Evolutionary conservation across 2,113 vertebrate genomes (phyloP).

Genomic region (Capra hircus): DNA sequence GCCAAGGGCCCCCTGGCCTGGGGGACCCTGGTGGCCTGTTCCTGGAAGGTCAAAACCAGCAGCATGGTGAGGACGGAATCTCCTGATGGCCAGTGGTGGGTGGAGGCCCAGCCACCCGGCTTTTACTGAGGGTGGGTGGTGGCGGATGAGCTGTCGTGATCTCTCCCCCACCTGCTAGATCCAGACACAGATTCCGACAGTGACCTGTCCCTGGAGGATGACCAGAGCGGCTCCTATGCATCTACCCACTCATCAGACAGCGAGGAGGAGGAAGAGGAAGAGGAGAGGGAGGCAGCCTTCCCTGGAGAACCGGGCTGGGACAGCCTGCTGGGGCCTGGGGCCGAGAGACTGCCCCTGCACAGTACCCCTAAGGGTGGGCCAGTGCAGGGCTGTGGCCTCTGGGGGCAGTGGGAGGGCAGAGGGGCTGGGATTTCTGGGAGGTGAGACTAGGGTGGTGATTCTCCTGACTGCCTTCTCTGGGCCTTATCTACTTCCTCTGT

Average conservation of each 20-base stretch:
- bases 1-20: constrained; percentile 83
- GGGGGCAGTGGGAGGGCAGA: not conserved
- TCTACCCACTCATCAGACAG: constrained; percentile 95
- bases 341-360: constrained; percentile 71
- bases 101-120: not conserved
- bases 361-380: constrained; percentile 79
- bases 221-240: constrained; percentile 91
- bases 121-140: not conserved
- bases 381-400: not conserved
- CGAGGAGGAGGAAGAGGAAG: constrained; percentile 87
- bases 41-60: constrained; percentile 81
- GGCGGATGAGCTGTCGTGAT: not conserved
- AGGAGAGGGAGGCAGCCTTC: constrained; percentile 85
- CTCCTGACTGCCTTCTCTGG: not conserved
- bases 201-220: constrained; percentile 92
- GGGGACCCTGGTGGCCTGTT: constrained; percentile 84
- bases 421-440: not conserved
- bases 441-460: not conserved
- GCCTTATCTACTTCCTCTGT: not conserved
- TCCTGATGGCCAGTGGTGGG: not conserved
- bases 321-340: constrained; percentile 80
- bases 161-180: constrained; percentile 72
- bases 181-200: constrained; percentile 93
- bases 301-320: constrained; percentile 88
- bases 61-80: constrained; percentile 77